phyloP scores from a whole-genome alignment of 2,888 invertebrate genomes.

The Deroplatys truncata region DNA sequence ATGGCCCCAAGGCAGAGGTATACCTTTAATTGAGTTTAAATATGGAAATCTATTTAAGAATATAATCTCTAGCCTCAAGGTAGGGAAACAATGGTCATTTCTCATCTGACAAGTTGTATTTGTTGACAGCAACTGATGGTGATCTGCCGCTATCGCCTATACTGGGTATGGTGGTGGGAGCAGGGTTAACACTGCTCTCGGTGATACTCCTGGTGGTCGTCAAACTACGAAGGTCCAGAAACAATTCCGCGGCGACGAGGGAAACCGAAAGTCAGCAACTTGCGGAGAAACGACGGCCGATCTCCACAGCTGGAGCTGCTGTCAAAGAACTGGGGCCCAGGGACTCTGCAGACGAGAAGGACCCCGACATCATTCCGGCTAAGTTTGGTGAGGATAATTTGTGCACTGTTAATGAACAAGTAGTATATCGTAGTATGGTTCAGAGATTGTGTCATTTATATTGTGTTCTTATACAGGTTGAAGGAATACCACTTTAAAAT shows the following conservation, averaged over 20 bases:
- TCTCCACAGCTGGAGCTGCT: slow-evolving; percentile 32
- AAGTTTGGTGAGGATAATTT: slow-evolving; percentile 57
- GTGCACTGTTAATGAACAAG: no score
- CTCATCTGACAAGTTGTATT: no score
- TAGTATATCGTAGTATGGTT: no score
- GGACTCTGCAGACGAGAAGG: slow-evolving; percentile 50
- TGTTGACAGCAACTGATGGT: slow-evolving; percentile 50
- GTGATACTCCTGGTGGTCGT: slow-evolving; percentile 50
- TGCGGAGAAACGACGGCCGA: slow-evolving; percentile 41
- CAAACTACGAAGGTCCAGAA: slow-evolving; percentile 44
- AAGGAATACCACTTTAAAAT: no score
- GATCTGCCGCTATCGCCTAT: slow-evolving; percentile 53
- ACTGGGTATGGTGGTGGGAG: slow-evolving; percentile 53
- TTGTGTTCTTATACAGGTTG: no score
- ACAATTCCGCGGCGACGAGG: slow-evolving; percentile 27
- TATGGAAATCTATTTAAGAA: no score
- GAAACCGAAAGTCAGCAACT: slow-evolving; percentile 37
- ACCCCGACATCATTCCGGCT: slow-evolving; percentile 71
- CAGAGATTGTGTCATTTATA: no score
- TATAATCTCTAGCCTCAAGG: no score
- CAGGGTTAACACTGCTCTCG: slow-evolving; percentile 50
- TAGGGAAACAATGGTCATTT: no score
- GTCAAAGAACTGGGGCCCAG: neutral
- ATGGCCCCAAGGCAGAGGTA: no score
- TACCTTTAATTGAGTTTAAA: no score